phyloP scores from a whole-genome alignment of 2,113 vertebrate genomes.

The Crotophaga sulcirostris region DNA sequence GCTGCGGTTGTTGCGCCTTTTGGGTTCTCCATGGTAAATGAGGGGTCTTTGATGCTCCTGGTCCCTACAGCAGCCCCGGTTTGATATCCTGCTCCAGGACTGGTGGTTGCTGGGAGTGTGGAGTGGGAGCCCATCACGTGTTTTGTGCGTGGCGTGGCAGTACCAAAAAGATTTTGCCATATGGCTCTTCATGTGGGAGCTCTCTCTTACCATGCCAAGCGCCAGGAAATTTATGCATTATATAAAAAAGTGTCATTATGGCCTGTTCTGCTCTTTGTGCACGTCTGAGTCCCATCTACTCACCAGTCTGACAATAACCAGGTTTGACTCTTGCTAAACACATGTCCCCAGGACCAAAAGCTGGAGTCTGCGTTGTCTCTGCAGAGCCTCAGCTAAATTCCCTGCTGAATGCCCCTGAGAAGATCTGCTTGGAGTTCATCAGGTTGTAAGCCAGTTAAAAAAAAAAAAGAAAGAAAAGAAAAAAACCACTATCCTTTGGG shows the following conservation, averaged over 20 bases:
- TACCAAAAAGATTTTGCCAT: neutral
- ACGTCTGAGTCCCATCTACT: neutral
- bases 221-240: neutral
- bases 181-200: neutral
- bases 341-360: fast-evolving
- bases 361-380: neutral
- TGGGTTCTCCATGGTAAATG: neutral
- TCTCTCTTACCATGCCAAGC: neutral
- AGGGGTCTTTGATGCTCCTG: neutral
- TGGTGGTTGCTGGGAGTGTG: fast-evolving
- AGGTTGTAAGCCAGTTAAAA: neutral
- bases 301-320: conserved; percentile 1
- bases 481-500: neutral
- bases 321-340: neutral
- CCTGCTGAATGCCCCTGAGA: neutral
- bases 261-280: neutral
- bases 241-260: neutral
- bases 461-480: neutral
- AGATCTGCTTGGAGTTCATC: neutral
- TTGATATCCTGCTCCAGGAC: neutral
- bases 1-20: neutral
- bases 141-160: fast-evolving
- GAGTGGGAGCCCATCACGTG: neutral
- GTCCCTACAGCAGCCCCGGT: neutral
- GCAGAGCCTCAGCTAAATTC: neutral